These are phyloP conservation scores for Patagioenas fasciata DNA, from an alignment of 2,113 vertebrate species.

Conservation along the genomic window DNA sequence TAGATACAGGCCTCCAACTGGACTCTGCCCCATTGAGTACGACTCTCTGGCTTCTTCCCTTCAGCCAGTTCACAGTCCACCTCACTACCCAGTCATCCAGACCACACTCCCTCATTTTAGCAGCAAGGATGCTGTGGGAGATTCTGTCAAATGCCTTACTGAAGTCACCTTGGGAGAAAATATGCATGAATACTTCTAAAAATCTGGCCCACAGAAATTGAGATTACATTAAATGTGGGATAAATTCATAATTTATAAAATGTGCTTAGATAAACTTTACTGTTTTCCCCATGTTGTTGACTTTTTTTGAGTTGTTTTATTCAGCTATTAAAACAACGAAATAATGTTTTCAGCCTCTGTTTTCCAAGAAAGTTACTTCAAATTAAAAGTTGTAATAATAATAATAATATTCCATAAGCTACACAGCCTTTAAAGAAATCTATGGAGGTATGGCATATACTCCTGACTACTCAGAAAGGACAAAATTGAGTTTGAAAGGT, in stretches of 20 bases:
- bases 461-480: background rate
- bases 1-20: no score
- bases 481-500: background rate
- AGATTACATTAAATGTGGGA: background rate
- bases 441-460: background rate
- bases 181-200: background rate
- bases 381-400: background rate
- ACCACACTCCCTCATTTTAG: no score
- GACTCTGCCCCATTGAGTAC: no score
- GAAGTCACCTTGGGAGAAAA: background rate
- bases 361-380: background rate
- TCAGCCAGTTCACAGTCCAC: no score
- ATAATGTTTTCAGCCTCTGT: background rate
- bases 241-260: background rate
- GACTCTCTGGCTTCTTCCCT: no score
- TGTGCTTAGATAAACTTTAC: background rate
- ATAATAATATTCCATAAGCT: background rate
- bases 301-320: background rate
- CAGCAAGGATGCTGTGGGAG: no score
- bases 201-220: background rate
- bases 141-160: no score
- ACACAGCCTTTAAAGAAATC: background rate
- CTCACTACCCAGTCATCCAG: no score
- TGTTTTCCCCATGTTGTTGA: background rate
- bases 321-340: background rate